phyloP scores from a whole-genome alignment of 2,113 vertebrate genomes.

The Halichoerus grypus region DNA sequence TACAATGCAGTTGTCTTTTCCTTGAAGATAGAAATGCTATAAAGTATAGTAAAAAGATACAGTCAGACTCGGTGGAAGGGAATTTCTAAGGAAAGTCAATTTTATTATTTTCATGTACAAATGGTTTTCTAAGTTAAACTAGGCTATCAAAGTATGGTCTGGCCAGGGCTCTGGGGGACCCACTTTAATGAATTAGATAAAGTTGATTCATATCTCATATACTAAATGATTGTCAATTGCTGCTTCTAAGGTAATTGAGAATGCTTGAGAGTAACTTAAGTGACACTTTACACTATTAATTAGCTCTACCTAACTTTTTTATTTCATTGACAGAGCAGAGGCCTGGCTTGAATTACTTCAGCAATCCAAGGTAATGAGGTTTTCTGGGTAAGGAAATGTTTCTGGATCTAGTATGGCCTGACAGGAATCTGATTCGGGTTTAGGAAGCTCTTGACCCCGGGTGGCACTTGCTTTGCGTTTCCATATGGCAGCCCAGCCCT shows the following conservation, averaged over 20 bases:
- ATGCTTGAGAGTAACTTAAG: conserved; percentile 76
- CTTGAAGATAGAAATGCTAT: background rate
- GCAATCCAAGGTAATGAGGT: background rate
- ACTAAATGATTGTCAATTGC: conserved; percentile 77
- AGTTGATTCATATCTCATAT: conserved; percentile 75
- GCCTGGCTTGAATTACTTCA: background rate
- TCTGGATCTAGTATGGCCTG: background rate
- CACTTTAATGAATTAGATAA: conserved; percentile 70
- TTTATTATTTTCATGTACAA: background rate
- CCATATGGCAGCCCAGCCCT: background rate
- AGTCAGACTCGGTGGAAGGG: background rate
- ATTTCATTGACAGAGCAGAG: conserved; percentile 66
- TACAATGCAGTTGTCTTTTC: background rate
- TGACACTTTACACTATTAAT: conserved; percentile 76
- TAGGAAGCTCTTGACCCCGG: background rate
- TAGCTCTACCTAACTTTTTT: conserved; percentile 72
- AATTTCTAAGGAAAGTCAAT: background rate
- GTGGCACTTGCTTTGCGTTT: background rate
- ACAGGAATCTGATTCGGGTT: background rate
- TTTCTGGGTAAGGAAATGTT: conserved; percentile 3
- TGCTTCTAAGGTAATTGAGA: conserved; percentile 80
- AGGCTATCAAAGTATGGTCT: conserved; percentile 14
- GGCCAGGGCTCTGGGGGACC: conserved; percentile 51
- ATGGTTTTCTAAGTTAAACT: conserved; percentile 15
- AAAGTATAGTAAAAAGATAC: background rate